A percentile compares a stretch with the other conserved stretches of the same genome.
Conservation (phyloP, 92 coral and sea anemone genomes). For the Phenganax stokvisi region DNA sequence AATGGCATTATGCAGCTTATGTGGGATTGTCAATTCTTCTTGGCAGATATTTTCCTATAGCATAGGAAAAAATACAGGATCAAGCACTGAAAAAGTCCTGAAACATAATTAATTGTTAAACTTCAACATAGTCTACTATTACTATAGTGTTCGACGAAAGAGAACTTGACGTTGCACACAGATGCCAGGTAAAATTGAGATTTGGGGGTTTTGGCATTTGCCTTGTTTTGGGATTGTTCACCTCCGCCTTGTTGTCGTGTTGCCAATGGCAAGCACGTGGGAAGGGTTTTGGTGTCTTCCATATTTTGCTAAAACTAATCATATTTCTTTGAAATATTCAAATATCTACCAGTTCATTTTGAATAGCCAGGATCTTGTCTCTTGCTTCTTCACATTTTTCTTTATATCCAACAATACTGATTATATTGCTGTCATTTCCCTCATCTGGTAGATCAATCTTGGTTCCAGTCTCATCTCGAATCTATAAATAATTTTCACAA, state of each 20-base stretch:
- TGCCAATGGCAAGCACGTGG: background rate
- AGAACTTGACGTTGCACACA: too few relatives aligned
- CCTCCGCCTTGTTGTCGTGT: too few relatives aligned
- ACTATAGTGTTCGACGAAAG: too few relatives aligned
- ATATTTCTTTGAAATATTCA: background rate
- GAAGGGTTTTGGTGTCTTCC: background rate
- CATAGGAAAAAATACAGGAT: background rate
- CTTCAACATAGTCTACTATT: too few relatives aligned
- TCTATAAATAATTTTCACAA: conserved; percentile 39
- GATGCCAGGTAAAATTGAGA: background rate
- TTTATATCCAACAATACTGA: conserved; percentile 88
- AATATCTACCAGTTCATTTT: conserved; percentile 78
- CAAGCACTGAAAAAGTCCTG: too few relatives aligned
- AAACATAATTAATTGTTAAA: too few relatives aligned
- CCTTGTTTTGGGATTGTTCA: too few relatives aligned
- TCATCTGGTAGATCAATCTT: conserved; percentile 92
- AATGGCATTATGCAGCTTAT: conserved; percentile 83
- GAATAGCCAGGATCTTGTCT: conserved; percentile 87
- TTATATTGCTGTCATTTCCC: conserved; percentile 87
- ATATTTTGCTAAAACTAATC: background rate
- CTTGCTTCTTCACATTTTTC: conserved; percentile 88
- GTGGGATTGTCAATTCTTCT: conserved; percentile 64
- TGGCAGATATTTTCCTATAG: conserved; percentile 82
- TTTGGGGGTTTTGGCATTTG: background rate
- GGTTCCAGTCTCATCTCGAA: conserved; percentile 99